Percentiles rank a stretch among this genome's conserved stretches.
These are phyloP conservation scores for Dendroctonus ponderosae DNA, from an alignment of 1,140 invertebrate species.

Conservation along the genomic window DNA sequence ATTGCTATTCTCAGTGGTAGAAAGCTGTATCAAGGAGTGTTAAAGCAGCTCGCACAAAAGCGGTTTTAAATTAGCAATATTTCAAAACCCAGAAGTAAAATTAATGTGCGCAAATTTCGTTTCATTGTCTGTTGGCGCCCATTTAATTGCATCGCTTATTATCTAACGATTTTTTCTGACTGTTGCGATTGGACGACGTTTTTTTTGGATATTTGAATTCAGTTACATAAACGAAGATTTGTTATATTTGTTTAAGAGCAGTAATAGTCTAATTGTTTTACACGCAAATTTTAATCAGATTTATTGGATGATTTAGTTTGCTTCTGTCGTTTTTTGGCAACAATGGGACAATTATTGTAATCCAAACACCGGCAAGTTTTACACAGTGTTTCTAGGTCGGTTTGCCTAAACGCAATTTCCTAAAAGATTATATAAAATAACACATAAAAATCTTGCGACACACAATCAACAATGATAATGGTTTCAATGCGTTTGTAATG, in stretches of 20 bases:
- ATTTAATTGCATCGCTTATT: slow-evolving; percentile 3
- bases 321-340: no score
- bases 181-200: background rate
- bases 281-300: no score
- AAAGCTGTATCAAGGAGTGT: slow-evolving; percentile 19
- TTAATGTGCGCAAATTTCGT: slow-evolving; percentile 9
- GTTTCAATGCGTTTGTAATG: slow-evolving; percentile 10
- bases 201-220: no score
- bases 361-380: no score
- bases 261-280: no score
- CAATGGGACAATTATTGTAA: no score
- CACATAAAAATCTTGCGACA: slow-evolving; percentile 16
- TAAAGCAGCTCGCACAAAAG: slow-evolving; percentile 16
- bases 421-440: slow-evolving; percentile 13
- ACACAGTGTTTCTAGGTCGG: no score
- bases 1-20: slow-evolving; percentile 4
- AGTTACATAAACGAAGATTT: no score
- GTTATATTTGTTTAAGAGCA: no score
- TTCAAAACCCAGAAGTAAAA: slow-evolving; percentile 15
- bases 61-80: slow-evolving; percentile 10
- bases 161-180: background rate
- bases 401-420: slow-evolving; percentile 2
- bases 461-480: slow-evolving; percentile 10
- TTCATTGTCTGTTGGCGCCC: slow-evolving; percentile 5
- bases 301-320: no score